phyloP scores from a whole-genome alignment of 2,113 vertebrate genomes.

The Rhinogobius similis region DNA sequence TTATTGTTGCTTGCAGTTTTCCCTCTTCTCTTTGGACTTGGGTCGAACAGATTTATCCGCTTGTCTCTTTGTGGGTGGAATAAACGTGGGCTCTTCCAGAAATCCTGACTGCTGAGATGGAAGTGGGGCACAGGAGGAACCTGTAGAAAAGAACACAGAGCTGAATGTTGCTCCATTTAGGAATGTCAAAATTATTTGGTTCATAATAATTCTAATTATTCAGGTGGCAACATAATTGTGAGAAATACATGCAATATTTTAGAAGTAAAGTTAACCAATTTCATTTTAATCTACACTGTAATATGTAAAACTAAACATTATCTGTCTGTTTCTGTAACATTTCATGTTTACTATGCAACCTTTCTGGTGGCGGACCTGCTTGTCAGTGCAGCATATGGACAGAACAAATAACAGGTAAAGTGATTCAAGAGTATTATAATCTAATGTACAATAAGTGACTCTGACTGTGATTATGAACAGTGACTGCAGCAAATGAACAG shows the following conservation, averaged over 20 bases:
- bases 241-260: neutral
- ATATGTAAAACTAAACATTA: too few relatives aligned
- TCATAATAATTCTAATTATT: neutral
- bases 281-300: too few relatives aligned
- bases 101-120: slow-evolving; percentile 45
- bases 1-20: slow-evolving; percentile 81
- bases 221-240: neutral
- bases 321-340: too few relatives aligned
- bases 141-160: slow-evolving; percentile 16
- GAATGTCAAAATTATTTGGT: neutral
- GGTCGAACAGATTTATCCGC: slow-evolving; percentile 65
- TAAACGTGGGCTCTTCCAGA: slow-evolving; percentile 74
- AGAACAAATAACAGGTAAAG: too few relatives aligned
- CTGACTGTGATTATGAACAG: too few relatives aligned
- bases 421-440: too few relatives aligned
- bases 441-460: too few relatives aligned
- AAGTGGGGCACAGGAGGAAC: slow-evolving; percentile 31
- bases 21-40: slow-evolving; percentile 82
- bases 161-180: slow-evolving; percentile 7
- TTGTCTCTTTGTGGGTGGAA: slow-evolving; percentile 79
- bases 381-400: too few relatives aligned
- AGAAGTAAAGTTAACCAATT: neutral
- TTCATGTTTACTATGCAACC: too few relatives aligned
- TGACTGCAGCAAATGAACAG: too few relatives aligned
- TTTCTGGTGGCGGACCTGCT: too few relatives aligned